Evolutionary conservation across 2,113 vertebrate species (phyloP).

Genomic region (Labeo catla): DNA sequence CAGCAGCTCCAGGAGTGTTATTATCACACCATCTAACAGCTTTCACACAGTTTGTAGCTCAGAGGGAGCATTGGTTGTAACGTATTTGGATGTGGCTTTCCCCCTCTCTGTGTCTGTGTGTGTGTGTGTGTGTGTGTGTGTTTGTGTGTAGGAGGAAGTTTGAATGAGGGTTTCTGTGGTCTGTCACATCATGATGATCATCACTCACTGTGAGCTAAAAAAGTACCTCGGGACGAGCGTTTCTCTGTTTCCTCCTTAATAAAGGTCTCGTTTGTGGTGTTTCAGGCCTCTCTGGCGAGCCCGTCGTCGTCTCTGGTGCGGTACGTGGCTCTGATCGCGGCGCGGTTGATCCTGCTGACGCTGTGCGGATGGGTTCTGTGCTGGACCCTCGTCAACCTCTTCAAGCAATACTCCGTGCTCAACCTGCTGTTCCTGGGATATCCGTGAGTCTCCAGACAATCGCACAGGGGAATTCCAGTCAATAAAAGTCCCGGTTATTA

Average conservation of each 20-base stretch:
- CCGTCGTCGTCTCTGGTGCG: conserved; percentile 84
- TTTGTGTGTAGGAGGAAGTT: not conserved
- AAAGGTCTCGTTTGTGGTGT: not conserved
- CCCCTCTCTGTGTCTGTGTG: not conserved
- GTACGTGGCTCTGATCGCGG: conserved; percentile 83
- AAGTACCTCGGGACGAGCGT: not conserved
- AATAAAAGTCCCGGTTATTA: not conserved
- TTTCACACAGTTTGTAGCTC: not conserved
- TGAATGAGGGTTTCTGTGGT: not conserved
- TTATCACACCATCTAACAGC: not conserved
- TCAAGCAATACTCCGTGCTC: conserved; percentile 93
- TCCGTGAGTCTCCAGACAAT: conserved; percentile 83
- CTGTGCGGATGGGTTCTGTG: conserved; percentile 96
- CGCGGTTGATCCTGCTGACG: conserved; percentile 89
- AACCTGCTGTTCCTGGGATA: conserved; percentile 98
- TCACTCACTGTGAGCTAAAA: not conserved
- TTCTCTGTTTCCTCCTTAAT: not conserved
- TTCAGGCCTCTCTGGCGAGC: conserved; percentile 88
- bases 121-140: not conserved
- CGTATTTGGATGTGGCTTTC: not conserved
- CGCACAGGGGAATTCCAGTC: not conserved
- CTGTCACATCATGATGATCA: not conserved
- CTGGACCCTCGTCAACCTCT: conserved; percentile 96
- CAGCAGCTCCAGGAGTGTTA: too few relatives aligned
- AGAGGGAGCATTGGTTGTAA: not conserved